A percentile compares a stretch with the other conserved stretches of the same genome.
These are phyloP conservation scores for Cnemophilus loriae DNA, from an alignment of 2,113 vertebrate genomes.

Conservation along the genomic window DNA sequence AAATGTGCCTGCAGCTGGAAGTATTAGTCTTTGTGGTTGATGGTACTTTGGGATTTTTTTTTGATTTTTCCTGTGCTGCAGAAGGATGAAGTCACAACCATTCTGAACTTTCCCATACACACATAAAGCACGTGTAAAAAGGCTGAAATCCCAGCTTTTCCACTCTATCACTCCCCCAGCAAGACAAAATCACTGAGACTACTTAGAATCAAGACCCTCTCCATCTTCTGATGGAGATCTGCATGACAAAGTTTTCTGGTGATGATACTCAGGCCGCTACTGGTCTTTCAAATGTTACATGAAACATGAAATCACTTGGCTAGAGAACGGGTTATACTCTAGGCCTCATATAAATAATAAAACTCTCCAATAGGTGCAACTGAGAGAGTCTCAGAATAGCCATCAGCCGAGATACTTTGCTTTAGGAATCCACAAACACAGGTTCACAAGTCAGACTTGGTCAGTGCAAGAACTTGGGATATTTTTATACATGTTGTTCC, in stretches of 20 bases:
- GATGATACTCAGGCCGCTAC: neutral
- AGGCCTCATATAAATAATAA: neutral
- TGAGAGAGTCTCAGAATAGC: neutral
- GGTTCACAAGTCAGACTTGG: neutral
- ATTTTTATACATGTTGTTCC: neutral
- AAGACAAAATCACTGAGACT: neutral
- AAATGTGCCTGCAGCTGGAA: neutral
- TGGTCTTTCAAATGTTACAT: neutral
- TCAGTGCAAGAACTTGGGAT: neutral
- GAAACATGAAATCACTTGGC: neutral
- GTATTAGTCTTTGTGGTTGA: neutral
- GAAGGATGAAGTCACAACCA: neutral
- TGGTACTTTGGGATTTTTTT: neutral
- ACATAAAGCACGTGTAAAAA: neutral
- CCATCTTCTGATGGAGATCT: neutral
- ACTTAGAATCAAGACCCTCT: neutral
- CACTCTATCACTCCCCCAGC: neutral
- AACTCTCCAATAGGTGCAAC: neutral
- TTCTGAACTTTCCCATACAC: neutral
- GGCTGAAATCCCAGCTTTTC: neutral
- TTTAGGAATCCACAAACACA: neutral
- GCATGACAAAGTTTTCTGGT: neutral
- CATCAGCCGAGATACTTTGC: neutral
- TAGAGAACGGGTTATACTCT: neutral
- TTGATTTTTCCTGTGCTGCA: neutral